Evolutionary conservation across 2,797 vertebrate genomes (phyloP), one percentile per base, ranked within the genome.

Genomic region (Balearica regulorum): DNA sequence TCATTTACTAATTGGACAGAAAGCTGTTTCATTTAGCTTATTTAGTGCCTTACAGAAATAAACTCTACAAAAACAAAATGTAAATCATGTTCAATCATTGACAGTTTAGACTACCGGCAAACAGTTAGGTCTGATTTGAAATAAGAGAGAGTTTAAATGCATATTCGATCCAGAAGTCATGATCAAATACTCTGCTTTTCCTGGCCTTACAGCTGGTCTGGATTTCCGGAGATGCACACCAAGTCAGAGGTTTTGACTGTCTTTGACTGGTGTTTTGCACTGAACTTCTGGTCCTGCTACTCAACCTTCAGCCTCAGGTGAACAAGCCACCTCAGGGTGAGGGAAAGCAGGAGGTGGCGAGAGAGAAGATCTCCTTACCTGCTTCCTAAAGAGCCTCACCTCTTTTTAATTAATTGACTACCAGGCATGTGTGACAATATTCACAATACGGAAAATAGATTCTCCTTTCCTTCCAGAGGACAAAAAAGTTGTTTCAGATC

Each of bases 1-100:
- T 94, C 66, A 83, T 80, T 86, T 94, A 86, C n/a, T 83, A 89
- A 91, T 73, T 89, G 82, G 37, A 91, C 22, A 85, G 68, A 83
- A 90, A 93, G 72, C 51, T 66, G 62, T 78, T 91, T 93, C 48
- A 58, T 87, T 86, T 77, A 44, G 28, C 33, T 41, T 87, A 62
- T 64, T 92, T 83, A 84, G 39, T 43, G 80, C 64, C 61, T 73
- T 81, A 71, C n/a, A 66, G 61, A 93, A 93, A 53, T 72, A 80
- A 91, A 66, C 85, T 81, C 89, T 44, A 71, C 46, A 84, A 80
- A 95, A 79, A 2, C 33, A 80, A 87, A 83, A 77, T 41, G 39
- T 70, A 80, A 80, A 87, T 73, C 48, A 64, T 72, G 51, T 25
- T 66, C 11, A 10, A 22, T 31, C 48, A 48, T 1, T 43, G 39